Base-by-base conservation (phyloP, 2,113 vertebrate species). In the Sinosuthora webbiana region DNA sequence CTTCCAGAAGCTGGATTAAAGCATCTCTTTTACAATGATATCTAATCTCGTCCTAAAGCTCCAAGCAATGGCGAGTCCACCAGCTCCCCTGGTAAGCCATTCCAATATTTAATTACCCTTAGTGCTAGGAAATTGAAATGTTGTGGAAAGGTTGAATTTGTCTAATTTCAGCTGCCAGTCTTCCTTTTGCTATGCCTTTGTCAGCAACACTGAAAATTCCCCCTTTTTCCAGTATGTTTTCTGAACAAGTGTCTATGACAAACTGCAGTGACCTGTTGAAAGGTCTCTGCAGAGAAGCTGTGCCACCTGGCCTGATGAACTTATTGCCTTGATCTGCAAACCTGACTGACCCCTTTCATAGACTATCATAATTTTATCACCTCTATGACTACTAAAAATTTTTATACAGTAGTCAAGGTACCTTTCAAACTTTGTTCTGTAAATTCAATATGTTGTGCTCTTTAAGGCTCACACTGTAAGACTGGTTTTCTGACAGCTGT, bases 1-100 rank as follows among this genome's bases (percentile, higher is more conserved):
- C 96, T 96, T 96, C 96, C 96, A 96, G 96, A 96, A 97, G 94
- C 95, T 97, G 96, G 96, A 97, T 95, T 97, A 97, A 95, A 97
- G 96, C 96, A 97, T 94, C 95, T 95, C 94, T 96, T 97, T 97
- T 97, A 96, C 95, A 97, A 96, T 97, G 96, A 95, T 96, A 95
- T 96, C 91, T 97, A 97, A 95, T 95, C 94, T 96, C 96, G 11
- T 97, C 96, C 95, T 97, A 97, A 97, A 96, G 94, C 95, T 97
- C 95, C 95, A 95, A 97, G 96, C 96, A 92, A 97, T 97, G 96
- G 96, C 95, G 89, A 97, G 96, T 95, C 96, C 96, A 93, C 91
- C 94, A 93, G 95, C 96, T 97, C 95, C 95, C 96, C 91, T 96
- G 96, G 96, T 97, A 97, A 97, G 96, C 96, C n/a, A 7, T 94